A percentile compares a stretch with the other conserved stretches of the same genome.
These are phyloP conservation scores for Oplegnathus fasciatus DNA, from an alignment of 2,113 vertebrate species.

Conservation along the genomic window DNA sequence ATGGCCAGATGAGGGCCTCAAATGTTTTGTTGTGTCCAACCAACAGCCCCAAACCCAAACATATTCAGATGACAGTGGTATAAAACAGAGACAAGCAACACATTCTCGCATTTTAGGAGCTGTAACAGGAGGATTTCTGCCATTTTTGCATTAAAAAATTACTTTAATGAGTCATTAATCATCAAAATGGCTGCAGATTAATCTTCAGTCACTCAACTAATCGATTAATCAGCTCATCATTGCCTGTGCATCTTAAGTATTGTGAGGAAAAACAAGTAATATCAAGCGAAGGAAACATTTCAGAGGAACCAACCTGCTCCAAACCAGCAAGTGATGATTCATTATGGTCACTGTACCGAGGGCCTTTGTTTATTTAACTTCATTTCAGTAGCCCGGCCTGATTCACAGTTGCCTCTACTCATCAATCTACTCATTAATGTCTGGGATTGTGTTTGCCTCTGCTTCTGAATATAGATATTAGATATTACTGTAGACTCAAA, in stretches of 20 bases:
- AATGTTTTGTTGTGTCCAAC: neutral
- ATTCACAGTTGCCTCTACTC: slow-evolving; percentile 23
- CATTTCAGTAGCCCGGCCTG: neutral
- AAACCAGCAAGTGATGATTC: slow-evolving; percentile 45
- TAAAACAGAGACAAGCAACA: neutral
- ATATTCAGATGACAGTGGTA: neutral
- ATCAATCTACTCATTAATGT: neutral
- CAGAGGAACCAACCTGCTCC: slow-evolving; percentile 13
- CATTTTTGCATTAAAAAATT: neutral
- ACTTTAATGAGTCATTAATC: no score
- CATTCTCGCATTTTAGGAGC: neutral
- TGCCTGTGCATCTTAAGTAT: neutral
- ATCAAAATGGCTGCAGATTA: neutral
- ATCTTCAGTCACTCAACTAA: neutral
- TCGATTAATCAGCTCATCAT: no score
- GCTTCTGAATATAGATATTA: neutral
- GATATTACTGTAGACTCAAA: neutral
- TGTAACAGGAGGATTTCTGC: no score
- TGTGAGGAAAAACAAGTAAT: neutral
- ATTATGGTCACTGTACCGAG: slow-evolving; percentile 1
- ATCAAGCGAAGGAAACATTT: slow-evolving; percentile 25
- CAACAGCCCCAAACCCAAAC: neutral
- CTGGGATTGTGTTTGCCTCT: slow-evolving; percentile 23
- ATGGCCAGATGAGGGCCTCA: neutral
- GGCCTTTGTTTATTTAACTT: slow-evolving; percentile 21